Evolutionary conservation across 1,140 invertebrate species (phyloP).

Genomic region (Rhyzopertha dominica): DNA sequence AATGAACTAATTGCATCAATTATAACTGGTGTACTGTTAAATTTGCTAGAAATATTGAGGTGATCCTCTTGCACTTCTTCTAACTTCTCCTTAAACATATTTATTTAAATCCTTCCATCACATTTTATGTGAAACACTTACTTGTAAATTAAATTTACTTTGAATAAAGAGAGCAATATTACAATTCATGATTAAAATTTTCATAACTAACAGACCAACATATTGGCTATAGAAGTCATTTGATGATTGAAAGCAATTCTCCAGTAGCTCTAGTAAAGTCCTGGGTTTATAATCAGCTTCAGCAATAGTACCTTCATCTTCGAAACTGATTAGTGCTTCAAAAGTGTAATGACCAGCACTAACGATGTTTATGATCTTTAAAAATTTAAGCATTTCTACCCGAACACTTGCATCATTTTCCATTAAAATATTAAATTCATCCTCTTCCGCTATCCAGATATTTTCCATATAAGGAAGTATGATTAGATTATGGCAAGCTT

Average conservation of each 20-base stretch:
- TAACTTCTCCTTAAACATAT: slow-evolving; percentile 16
- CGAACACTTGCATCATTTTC: not conserved
- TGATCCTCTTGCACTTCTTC: not conserved
- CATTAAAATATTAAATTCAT: slow-evolving; percentile 6
- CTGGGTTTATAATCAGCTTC: slow-evolving; percentile 10
- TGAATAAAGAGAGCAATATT: slow-evolving; percentile 17
- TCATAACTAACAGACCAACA: slow-evolving; percentile 15
- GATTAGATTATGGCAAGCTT: not conserved
- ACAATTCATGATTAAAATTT: slow-evolving; percentile 18
- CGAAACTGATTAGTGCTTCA: not conserved
- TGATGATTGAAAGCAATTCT: slow-evolving; percentile 14
- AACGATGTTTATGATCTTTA: slow-evolving; percentile 2
- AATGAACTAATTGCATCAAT: slow-evolving; percentile 15
- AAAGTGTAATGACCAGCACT: slow-evolving; percentile 1
- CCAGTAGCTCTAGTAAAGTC: slow-evolving; percentile 12
- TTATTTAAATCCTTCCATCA: not conserved
- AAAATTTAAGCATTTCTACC: slow-evolving; percentile 5
- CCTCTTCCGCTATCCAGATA: slow-evolving; percentile 13
- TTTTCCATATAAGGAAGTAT: slow-evolving; percentile 11
- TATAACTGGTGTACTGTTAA: slow-evolving; percentile 2
- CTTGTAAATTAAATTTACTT: slow-evolving; percentile 16
- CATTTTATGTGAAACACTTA: slow-evolving; percentile 5
- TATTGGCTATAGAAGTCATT: slow-evolving; percentile 3
- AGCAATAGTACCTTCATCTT: slow-evolving; percentile 14
- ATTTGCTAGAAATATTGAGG: not conserved